Conservation (phyloP, 1,140 invertebrate genomes). For the Triops cancriformis region DNA sequence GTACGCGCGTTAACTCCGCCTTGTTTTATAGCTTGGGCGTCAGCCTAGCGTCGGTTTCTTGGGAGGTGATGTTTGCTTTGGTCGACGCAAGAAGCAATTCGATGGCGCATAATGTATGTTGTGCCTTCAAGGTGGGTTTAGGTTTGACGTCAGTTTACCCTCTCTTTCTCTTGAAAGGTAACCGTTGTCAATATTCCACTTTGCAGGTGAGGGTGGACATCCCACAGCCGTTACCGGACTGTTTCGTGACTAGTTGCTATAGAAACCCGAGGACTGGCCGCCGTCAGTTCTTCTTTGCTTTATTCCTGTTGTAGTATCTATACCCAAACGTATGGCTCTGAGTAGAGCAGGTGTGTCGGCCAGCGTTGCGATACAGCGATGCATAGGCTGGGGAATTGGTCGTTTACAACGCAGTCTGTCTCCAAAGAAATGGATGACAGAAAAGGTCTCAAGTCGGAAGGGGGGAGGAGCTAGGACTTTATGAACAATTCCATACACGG, state of each 20-base stretch:
- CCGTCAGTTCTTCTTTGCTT: background rate
- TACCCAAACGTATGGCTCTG: background rate
- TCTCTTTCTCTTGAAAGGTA: background rate
- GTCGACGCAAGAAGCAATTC: background rate
- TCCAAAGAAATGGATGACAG: background rate
- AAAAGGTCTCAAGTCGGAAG: too few species aligned
- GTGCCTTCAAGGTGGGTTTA: background rate
- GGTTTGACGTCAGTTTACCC: background rate
- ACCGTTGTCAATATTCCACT: background rate
- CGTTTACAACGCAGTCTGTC: background rate
- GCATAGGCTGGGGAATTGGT: background rate
- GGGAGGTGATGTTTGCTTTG: background rate
- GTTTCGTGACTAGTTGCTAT: conserved; percentile 5
- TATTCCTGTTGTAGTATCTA: background rate
- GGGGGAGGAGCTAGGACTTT: too few species aligned
- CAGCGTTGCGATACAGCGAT: background rate
- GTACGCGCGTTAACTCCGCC: background rate
- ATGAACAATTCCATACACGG: too few species aligned
- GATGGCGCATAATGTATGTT: background rate
- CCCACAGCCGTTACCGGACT: background rate
- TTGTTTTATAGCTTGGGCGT: background rate
- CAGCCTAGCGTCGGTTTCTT: background rate
- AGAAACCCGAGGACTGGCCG: background rate
- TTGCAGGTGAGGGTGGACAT: conserved; percentile 6
- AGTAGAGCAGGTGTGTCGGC: background rate